Base-by-base conservation (phyloP, 1,140 invertebrate species). In the Lucilia sericata region DNA sequence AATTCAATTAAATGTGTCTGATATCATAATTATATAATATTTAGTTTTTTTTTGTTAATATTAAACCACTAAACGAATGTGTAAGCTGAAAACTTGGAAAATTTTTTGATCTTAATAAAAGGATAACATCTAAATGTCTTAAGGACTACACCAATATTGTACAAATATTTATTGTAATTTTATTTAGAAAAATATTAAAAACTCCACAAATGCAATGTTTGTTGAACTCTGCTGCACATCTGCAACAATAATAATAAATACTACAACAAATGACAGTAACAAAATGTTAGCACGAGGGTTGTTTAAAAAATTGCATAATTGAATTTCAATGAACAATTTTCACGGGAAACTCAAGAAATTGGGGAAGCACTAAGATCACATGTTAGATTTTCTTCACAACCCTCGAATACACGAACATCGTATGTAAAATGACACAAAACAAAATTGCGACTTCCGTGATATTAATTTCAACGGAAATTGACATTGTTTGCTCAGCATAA, bases 401-500 rank as follows among this genome's bases (percentile, higher is more conserved):
- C 51, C 13, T 60, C 51, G 51, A 5, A 5, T 5, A 12, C 17
- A 14, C 17, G 17, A 17, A n/a, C 13, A 60, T 60, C 51, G 51
- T 76, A 76, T 76, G 74, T 76, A 49, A 80, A 80, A 49, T 80
- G 76, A 49, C 76, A 80, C 42, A 80, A 17, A 80, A 49, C 76
- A 80, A 49, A 80, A 80, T 80, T 25, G 76, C 25, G 25, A 80
- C 76, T 80, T 80, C 76, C 76, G 76, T 80, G 76, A 80, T 80
- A 80, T 80, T 80, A 80, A 80, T 80, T 80, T 80, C 76, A 80
- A 80, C 76, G 76, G 76, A 80, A 80, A 80, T 80, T 80, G 76
- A 80, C 76, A 80, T 51, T 80, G 76, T 80, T 80, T 80, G 47
- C 76, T 80, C 76, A 80, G 76, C 76, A 80, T 34, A 80, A 80